Evolutionary conservation across 2,113 vertebrate genomes (phyloP).

Genomic region (Maccullochella peelii): DNA sequence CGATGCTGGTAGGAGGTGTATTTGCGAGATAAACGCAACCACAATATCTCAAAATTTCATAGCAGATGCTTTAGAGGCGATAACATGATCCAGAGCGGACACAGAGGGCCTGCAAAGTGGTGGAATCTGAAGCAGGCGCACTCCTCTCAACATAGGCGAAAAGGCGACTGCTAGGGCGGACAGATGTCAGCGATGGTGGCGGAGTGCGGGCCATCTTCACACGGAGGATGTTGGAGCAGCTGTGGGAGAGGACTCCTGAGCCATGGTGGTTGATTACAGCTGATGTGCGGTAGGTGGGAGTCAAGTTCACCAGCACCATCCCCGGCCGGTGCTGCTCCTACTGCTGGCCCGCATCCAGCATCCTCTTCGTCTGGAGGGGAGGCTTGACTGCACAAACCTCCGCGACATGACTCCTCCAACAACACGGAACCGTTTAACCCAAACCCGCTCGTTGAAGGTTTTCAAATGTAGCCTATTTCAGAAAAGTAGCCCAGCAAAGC

Average conservation of each 20-base stretch:
- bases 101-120: conserved; percentile 30
- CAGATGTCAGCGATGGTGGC: conserved; percentile 34
- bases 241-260: conserved; percentile 32
- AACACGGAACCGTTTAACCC: not conserved
- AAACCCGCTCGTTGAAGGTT: not conserved
- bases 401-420: conserved; percentile 28
- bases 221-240: conserved; percentile 43
- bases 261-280: conserved; percentile 44
- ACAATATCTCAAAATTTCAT: conserved; percentile 32
- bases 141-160: conserved; percentile 40
- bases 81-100: conserved; percentile 3
- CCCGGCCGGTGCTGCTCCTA: conserved; percentile 33
- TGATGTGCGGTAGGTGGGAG: not conserved
- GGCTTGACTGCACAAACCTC: conserved; percentile 16
- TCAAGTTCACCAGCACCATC: conserved; percentile 57
- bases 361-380: conserved; percentile 7
- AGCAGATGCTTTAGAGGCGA: not conserved
- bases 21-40: not conserved
- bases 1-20: not conserved
- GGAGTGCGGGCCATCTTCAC: conserved; percentile 55
- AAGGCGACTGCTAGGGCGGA: conserved; percentile 29
- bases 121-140: conserved; percentile 26
- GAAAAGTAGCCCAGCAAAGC: not conserved
- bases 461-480: not conserved
- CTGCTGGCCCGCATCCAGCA: conserved; percentile 48